Base-by-base conservation (phyloP, 2,888 invertebrate genomes). In the Cephus pulcher region DNA sequence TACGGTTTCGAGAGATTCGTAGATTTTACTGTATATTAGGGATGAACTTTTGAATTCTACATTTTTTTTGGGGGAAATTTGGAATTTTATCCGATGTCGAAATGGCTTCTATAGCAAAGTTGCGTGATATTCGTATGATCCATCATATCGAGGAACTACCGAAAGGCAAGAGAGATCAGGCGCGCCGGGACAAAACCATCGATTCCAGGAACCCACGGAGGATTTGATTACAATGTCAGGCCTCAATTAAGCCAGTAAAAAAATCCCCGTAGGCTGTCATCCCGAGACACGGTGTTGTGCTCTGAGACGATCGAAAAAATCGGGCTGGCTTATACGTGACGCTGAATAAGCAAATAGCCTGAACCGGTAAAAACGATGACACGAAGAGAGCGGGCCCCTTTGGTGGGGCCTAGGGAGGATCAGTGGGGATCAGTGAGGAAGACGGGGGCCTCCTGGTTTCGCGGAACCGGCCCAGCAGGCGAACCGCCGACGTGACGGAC, bases 181-280 rank as follows among this genome's bases (percentile, higher is more conserved):
- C 15, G 70, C 35, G 40, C 75, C 33, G 79, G 79, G 70, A 80
- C 78, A 77, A 79, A 81, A 78, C 74, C 71, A 77, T 80, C 80
- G 82, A 77, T 85, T 85, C 84, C 75, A 74, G 78, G 84, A 84
- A 85, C 78, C 74, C 75, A 74, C 76, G 74, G 75, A 81, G 80
- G 82, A 84, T 84, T 84, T 82, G 82, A 84, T 85, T 85, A 83
- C 82, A 84, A 80, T 84, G 83, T 84, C 82, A 82, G 83, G 81
- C 79, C 76, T 79, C 82, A 83, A 85, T 84, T 83, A 82, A 81
- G 77, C 78, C 79, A 77, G 80, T 80, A 80, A 84, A 82, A 82
- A 82, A 83, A 82, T 76, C 77, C 69, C 70, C 73, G 75, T 79
- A 78, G 80, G 78, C 83, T 84, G 84, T 81, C 81, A 82, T 82